phyloP scores from a whole-genome alignment of 2,888 invertebrate genomes.

The Sialis fuliginosa region DNA sequence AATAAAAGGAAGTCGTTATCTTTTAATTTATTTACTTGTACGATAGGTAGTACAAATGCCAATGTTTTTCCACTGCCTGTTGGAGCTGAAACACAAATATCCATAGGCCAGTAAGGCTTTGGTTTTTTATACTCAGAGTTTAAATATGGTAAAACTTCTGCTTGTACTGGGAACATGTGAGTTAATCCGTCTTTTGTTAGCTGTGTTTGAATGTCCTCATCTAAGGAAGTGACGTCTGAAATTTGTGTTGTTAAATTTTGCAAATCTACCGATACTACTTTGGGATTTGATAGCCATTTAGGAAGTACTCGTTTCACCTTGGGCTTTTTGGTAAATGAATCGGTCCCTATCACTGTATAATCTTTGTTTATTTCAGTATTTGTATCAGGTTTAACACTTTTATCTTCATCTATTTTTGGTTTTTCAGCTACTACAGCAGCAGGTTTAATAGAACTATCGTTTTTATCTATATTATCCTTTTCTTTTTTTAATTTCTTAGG shows the following conservation, averaged over 20 bases:
- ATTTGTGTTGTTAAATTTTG: conserved; percentile 33
- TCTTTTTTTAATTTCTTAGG: too few relatives aligned
- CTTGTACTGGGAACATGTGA: conserved; percentile 75
- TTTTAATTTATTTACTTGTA: conserved; percentile 37
- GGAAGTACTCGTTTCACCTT: conserved; percentile 66
- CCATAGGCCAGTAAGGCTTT: conserved; percentile 53
- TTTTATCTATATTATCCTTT: too few relatives aligned
- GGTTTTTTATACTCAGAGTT: conserved; percentile 40
- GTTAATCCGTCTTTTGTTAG: conserved; percentile 52
- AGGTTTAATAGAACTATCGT: too few relatives aligned
- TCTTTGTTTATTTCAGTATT: conserved; percentile 22
- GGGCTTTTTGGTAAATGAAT: conserved; percentile 25
- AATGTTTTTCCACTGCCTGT: conserved; percentile 97
- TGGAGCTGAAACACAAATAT: conserved; percentile 91
- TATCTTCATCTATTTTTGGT: background rate
- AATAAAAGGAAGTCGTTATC: too few relatives aligned
- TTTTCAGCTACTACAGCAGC: background rate
- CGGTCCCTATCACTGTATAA: conserved; percentile 50
- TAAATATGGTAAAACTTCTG: conserved; percentile 59
- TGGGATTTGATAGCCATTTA: conserved; percentile 71
- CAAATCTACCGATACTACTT: conserved; percentile 55
- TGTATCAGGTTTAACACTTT: conserved; percentile 4
- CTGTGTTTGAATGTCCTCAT: conserved; percentile 38
- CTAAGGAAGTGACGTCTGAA: conserved; percentile 41
- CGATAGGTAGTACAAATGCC: conserved; percentile 80